Conservation (phyloP, 2,888 invertebrate genomes). For the Latrodectus elegans region DNA sequence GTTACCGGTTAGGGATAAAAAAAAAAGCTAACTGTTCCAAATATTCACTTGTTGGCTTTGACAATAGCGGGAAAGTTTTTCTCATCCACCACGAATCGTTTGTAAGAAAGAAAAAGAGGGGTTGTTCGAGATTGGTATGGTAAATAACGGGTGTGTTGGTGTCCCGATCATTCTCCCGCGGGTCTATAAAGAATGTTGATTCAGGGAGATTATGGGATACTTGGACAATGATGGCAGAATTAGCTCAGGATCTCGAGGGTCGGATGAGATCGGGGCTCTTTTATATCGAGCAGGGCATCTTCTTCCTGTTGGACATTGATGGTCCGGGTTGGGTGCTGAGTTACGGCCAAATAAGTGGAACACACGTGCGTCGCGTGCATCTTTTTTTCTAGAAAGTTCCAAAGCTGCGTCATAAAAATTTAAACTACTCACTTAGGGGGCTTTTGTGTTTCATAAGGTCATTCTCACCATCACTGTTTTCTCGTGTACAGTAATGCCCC, state of each 20-base stretch:
- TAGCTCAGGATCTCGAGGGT: background rate
- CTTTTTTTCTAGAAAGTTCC: background rate
- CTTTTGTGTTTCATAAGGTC: background rate
- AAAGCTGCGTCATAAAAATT: background rate
- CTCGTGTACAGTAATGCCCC: no score
- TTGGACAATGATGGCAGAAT: slow-evolving; percentile 31
- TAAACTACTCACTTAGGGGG: background rate
- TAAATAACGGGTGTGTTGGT: slow-evolving; percentile 57
- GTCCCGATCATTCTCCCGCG: slow-evolving; percentile 27
- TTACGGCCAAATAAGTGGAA: slow-evolving; percentile 39
- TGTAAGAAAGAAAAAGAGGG: background rate
- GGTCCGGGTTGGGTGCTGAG: slow-evolving; percentile 7
- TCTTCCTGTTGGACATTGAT: slow-evolving; percentile 45
- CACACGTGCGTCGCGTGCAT: slow-evolving; percentile 35
- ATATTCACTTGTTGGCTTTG: slow-evolving; percentile 43
- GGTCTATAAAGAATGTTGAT: slow-evolving; percentile 51
- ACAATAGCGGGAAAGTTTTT: slow-evolving; percentile 43
- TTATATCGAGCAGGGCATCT: background rate
- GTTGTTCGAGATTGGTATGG: slow-evolving; percentile 30
- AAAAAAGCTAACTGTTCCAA: slow-evolving; percentile 32
- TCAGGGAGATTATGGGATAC: slow-evolving; percentile 41
- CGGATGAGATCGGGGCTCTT: no score
- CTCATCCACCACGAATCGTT: background rate
- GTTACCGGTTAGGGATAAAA: slow-evolving; percentile 26
- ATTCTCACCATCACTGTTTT: no score